Evolutionary conservation across 2,113 vertebrate species (phyloP), one percentile per base, ranked within the genome.

Genomic region (Solenodon paradoxus): DNA sequence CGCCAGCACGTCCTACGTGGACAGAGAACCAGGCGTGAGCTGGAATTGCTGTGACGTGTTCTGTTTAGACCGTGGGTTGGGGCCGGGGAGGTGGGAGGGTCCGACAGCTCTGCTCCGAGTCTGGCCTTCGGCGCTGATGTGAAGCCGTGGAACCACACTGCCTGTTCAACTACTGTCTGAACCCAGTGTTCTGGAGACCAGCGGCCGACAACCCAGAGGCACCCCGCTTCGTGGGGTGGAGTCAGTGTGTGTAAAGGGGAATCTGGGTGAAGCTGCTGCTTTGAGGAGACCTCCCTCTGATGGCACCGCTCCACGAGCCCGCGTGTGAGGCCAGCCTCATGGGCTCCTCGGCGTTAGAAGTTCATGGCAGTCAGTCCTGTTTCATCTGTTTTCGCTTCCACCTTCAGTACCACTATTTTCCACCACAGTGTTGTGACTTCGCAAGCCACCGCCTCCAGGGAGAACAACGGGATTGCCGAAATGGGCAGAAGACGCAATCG

Each of bases 291-390:
- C 45, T n/a, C n/a, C 88, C 96, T 96, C 96, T 82, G 94, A 97
- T 93, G 97, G 98, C 98, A 97, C 97, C 98, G 93, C 97, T 97
- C 96, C 94, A 64, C 71, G 96, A 93, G 93, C 93, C 95, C 93
- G 95, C 95, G 74, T 90, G 68, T 92, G 94, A 98, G 97, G 97
- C 98, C 98, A 97, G 98, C 96, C 95, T 98, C 86, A 97, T 97
- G 98, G 98, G 98, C 98, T 98, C 98, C 98, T 98, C 98, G 98
- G 97, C 98, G 97, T 95, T 95, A 87, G 98, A 97, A 97, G 98
- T 97, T 98, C 85, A 95, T 98, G 98, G 98, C 6, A 57, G 96
- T 97, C 94, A 96, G 96, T 98, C 97, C 96, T 98, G 94, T 97
- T 98, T 97, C 95, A 93, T 95, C 97, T 15, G 22, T 91, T 95